Conservation (phyloP, 1,140 invertebrate species). For the Zeugodacus cucurbitae region DNA sequence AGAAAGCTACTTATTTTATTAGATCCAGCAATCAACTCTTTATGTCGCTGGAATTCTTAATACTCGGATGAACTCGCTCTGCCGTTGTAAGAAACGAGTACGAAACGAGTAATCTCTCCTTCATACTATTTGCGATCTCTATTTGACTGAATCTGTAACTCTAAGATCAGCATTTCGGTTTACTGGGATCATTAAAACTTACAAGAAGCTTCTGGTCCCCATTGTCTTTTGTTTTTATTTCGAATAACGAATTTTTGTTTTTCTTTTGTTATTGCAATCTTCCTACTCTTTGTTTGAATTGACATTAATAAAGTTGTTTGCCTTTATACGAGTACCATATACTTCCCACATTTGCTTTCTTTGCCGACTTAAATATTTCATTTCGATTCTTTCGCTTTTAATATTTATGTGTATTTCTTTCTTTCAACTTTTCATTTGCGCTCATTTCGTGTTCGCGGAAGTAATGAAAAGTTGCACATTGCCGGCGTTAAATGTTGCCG, state of each 20-base stretch:
- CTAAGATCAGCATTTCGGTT: background rate
- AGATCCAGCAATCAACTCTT: too few relatives aligned
- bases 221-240: background rate
- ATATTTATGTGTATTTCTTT: background rate
- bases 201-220: too few relatives aligned
- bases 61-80: too few relatives aligned
- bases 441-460: constrained; percentile 8
- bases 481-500: background rate
- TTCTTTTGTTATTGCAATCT: background rate
- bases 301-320: constrained; percentile 41
- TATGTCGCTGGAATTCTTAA: too few relatives aligned
- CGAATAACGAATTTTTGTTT: background rate
- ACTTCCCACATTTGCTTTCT: background rate
- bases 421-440: background rate
- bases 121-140: too few relatives aligned
- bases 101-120: too few relatives aligned
- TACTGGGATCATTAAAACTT: background rate
- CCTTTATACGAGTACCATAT: background rate
- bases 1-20: too few relatives aligned
- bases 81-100: too few relatives aligned
- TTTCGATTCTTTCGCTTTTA: constrained; percentile 8
- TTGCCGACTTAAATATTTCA: constrained; percentile 30
- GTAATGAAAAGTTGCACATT: constrained; percentile 27
- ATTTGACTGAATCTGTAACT: too few relatives aligned
- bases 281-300: background rate